Evolutionary conservation across 2,113 vertebrate genomes (phyloP).

Genomic region (Eira barbara): DNA sequence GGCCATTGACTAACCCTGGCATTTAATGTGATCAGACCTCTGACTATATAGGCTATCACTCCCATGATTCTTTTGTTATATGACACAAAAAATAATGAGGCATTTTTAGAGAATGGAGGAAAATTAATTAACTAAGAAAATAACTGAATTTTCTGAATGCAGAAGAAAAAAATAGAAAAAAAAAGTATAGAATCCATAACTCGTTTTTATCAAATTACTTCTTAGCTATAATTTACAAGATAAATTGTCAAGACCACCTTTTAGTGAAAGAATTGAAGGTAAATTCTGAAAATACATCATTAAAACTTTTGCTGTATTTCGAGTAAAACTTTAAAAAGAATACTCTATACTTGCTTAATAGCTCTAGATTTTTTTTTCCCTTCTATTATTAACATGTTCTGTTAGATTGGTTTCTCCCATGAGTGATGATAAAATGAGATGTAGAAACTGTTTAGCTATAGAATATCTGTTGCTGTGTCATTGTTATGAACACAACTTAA

Average conservation of each 20-base stretch:
- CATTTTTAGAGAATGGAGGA: neutral
- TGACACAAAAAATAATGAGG: neutral
- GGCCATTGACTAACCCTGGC: fast-evolving
- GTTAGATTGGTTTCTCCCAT: neutral
- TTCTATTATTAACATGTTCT: neutral
- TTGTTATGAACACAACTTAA: neutral
- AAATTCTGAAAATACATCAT: neutral
- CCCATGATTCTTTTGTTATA: neutral
- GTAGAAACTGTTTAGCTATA: neutral
- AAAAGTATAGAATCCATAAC: neutral
- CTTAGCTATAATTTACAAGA: neutral
- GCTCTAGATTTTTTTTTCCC: neutral
- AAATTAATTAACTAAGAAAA: neutral
- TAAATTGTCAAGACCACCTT: neutral
- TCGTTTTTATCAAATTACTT: neutral
- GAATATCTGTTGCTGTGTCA: neutral
- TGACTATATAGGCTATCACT: neutral
- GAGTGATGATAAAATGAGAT: neutral
- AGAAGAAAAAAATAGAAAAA: neutral
- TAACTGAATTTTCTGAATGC: neutral
- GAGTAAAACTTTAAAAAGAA: neutral
- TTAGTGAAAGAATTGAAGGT: neutral
- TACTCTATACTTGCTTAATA: neutral
- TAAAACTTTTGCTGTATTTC: neutral
- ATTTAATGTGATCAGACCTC: neutral